Evolutionary conservation across 2,113 vertebrate species (phyloP).

Genomic region (Thunnus maccoyii): DNA sequence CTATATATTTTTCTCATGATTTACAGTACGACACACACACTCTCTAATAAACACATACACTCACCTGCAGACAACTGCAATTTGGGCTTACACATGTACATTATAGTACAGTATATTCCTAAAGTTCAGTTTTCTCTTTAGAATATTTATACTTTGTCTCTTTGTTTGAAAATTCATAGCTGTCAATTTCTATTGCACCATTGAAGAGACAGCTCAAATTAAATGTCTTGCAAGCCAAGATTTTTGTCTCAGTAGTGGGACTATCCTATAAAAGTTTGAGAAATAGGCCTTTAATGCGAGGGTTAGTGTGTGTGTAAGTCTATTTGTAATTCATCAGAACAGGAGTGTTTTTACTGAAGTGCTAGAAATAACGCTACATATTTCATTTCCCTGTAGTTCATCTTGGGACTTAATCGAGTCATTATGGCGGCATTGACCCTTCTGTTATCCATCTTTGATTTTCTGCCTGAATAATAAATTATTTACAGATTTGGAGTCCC

Average conservation of each 20-base stretch:
- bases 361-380: neutral
- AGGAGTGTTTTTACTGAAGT: neutral
- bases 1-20: constrained; percentile 1
- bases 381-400: constrained; percentile 30
- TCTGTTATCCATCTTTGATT: constrained; percentile 57
- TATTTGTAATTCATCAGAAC: neutral
- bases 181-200: neutral
- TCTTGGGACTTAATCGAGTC: constrained; percentile 41
- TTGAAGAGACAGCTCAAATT: neutral
- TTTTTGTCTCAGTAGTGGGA: neutral
- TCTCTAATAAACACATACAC: neutral
- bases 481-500: constrained; percentile 25
- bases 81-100: neutral
- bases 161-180: neutral
- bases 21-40: neutral
- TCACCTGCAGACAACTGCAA: neutral
- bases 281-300: neutral
- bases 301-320: neutral
- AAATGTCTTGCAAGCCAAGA: neutral
- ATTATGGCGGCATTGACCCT: constrained; percentile 28
- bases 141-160: neutral
- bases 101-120: neutral
- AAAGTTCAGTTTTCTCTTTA: neutral
- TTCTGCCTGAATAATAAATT: constrained; percentile 58
- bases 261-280: neutral